Conservation (phyloP, 2,888 invertebrate species). For the Apamea anceps region DNA sequence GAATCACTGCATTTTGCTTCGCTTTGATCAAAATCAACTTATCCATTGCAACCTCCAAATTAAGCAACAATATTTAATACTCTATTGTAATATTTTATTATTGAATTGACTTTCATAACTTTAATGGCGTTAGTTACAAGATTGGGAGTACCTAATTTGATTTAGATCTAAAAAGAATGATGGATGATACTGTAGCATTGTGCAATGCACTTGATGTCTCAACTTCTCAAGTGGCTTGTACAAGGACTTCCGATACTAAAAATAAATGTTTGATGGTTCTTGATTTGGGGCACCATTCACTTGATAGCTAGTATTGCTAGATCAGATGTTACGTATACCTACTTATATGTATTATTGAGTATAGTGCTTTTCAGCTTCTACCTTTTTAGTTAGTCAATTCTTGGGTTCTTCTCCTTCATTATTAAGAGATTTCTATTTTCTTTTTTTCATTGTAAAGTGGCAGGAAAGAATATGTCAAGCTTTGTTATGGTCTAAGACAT, state of each 20-base stretch:
- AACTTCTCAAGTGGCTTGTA: conserved; percentile 28
- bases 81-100: conserved; percentile 48
- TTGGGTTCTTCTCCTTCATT: not conserved
- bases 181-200: conserved; percentile 25
- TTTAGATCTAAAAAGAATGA: conserved; percentile 43
- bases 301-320: not conserved
- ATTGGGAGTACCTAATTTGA: conserved; percentile 31
- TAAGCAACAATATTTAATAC: conserved; percentile 27
- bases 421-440: not conserved
- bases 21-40: conserved; percentile 34
- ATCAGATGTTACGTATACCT: not conserved
- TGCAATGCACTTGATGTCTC: conserved; percentile 23
- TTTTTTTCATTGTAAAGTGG: not conserved
- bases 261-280: conserved; percentile 19
- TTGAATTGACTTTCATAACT: conserved; percentile 42
- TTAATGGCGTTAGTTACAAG: conserved; percentile 38
- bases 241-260: conserved; percentile 40
- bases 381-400: not conserved
- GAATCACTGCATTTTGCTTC: conserved; percentile 27
- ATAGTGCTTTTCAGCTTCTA: not conserved
- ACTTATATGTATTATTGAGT: not conserved
- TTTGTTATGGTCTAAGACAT: not conserved
- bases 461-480: not conserved
- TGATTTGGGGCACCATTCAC: conserved; percentile 19
- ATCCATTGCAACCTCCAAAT: conserved; percentile 35